Conservation (phyloP, 1,140 invertebrate genomes). For the Drosophila murphyi region DNA sequence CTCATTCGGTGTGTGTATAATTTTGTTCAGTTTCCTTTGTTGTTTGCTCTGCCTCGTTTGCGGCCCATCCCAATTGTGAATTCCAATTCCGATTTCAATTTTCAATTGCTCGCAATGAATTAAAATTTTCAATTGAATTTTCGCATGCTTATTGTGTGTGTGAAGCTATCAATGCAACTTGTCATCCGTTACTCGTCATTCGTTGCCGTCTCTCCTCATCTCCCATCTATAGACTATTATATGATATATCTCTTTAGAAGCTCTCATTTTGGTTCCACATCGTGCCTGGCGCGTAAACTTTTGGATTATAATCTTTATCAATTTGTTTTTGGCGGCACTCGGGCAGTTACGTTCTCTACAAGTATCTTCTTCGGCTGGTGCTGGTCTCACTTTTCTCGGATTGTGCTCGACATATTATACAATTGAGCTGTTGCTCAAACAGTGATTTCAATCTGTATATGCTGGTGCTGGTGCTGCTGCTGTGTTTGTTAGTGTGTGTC, state of each 20-base stretch:
- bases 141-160: slow-evolving; percentile 39
- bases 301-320: slow-evolving; percentile 76
- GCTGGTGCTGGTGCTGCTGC: neutral
- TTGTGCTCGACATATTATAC: slow-evolving; percentile 26
- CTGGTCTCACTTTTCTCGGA: slow-evolving; percentile 31
- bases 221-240: neutral
- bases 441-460: neutral
- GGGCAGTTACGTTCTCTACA: slow-evolving; percentile 44
- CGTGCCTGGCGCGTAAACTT: slow-evolving; percentile 73
- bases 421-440: neutral
- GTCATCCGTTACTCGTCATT: neutral
- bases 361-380: slow-evolving; percentile 8
- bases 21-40: slow-evolving; percentile 31
- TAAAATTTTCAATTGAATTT: slow-evolving; percentile 74
- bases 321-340: slow-evolving; percentile 52
- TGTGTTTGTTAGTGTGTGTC: neutral
- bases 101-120: slow-evolving; percentile 53
- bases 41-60: neutral
- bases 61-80: slow-evolving; percentile 1
- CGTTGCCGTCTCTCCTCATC: too few species aligned
- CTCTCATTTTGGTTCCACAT: slow-evolving; percentile 42
- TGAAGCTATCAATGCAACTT: slow-evolving; percentile 57
- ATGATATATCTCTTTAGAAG: neutral
- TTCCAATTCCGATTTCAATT: slow-evolving; percentile 41
- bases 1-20: neutral